phyloP scores from a whole-genome alignment of 2,888 invertebrate genomes.

The Eupithecia centaureata region DNA sequence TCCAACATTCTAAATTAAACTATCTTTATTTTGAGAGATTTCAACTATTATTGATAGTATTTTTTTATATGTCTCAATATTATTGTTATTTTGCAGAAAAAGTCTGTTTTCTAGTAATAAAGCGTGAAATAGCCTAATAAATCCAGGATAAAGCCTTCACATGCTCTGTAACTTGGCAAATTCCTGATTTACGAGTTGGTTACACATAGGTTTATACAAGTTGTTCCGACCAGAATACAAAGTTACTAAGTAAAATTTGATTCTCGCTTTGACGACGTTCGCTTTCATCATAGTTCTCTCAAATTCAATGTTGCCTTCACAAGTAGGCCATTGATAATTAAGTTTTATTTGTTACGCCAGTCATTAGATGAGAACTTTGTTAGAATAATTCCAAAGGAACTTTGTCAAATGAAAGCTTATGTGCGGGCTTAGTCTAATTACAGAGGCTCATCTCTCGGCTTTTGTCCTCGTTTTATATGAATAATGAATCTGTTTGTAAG shows the following conservation, averaged over 20 bases:
- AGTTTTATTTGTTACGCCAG: slow-evolving; percentile 62
- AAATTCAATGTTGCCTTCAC: slow-evolving; percentile 46
- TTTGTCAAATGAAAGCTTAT: slow-evolving; percentile 54
- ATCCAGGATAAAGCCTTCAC: slow-evolving; percentile 5
- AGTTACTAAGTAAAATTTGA: slow-evolving; percentile 39
- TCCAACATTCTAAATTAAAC: neutral
- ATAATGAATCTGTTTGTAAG: slow-evolving; percentile 44
- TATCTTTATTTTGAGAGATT: neutral
- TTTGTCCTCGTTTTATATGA: slow-evolving; percentile 41
- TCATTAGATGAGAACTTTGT: slow-evolving; percentile 59
- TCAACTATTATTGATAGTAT: neutral
- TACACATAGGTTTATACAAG: neutral
- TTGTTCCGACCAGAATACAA: slow-evolving; percentile 14
- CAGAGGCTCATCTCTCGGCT: slow-evolving; percentile 48
- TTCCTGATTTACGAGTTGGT: slow-evolving; percentile 4
- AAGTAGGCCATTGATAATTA: slow-evolving; percentile 64
- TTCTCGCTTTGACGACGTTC: slow-evolving; percentile 47
- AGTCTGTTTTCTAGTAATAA: neutral
- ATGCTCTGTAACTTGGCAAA: slow-evolving; percentile 1
- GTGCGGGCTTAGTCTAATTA: slow-evolving; percentile 59
- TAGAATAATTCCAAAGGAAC: slow-evolving; percentile 55
- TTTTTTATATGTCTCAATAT: neutral
- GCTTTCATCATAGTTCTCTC: slow-evolving; percentile 54
- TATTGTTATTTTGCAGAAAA: neutral
- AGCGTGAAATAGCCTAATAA: neutral